Base-by-base conservation (phyloP, 2,888 invertebrate genomes). In the Mythimna impura region DNA sequence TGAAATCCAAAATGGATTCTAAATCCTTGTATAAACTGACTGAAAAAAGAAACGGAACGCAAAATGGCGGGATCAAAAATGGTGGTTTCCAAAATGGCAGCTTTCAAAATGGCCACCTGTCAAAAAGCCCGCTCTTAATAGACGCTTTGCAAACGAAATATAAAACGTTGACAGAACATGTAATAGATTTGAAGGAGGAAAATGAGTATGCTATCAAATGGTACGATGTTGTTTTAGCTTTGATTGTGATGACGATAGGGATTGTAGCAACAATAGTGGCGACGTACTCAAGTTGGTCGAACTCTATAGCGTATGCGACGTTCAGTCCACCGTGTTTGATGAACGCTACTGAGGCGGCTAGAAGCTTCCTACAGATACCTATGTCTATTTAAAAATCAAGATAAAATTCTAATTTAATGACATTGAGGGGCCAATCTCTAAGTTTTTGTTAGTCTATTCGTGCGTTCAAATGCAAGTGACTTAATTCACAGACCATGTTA, bases 271-370 rank as follows among this genome's bases (percentile, higher is more conserved):
- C 98, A 0, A 85, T 97, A 2, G 95, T 97, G 0, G 97, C 98
- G 0, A 98, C 98, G 0, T 98, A 97, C 87, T 97, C 97, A 6
- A 98, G 98, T 93, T 93, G 98, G 88, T 93, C 96, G 20, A 97
- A 97, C 88, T 97, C 97, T 0, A 94, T 97, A 20, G 93, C 94
- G 61, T 97, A 97, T 62, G 97, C 97, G 0, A 96, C 96, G 55
- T 98, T 98, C 84, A 97, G 97, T 58, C 97, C 97, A 40, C 98
- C 98, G 3, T 98, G 98, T 92, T 96, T 98, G 81, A 91, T 97
- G 52, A 98, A 98, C 87, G 95, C 97, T 0, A 96, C 97, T 0
- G 91, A 91, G 6, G 96, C 96, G 0, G 96, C 96, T 0, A 89
- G 93, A 36, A 93, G 90, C 70, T 95, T 95, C 66, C 76, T 95